These are phyloP conservation scores for Agrotis ipsilon DNA, from an alignment of 2,888 invertebrate species.

Conservation along the genomic window DNA sequence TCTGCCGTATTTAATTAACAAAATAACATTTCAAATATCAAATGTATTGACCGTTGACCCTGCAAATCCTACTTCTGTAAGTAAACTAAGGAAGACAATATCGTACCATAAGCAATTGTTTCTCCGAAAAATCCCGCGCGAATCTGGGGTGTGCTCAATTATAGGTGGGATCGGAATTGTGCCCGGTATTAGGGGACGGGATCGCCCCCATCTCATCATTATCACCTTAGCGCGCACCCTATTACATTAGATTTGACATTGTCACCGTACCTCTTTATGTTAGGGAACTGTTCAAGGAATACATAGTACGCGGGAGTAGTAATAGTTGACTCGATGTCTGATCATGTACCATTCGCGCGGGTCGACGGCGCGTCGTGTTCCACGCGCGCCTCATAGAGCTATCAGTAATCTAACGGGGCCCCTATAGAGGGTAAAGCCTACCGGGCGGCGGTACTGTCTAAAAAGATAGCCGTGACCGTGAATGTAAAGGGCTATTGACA, in stretches of 20 bases:
- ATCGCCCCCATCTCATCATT: conserved; percentile 45
- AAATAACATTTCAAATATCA: neutral
- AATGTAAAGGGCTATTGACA: no score
- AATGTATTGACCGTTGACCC: conserved; percentile 1
- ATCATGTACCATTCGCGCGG: no score
- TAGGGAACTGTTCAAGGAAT: conserved; percentile 5
- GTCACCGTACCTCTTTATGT: conserved; percentile 11
- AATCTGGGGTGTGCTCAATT: conserved; percentile 39
- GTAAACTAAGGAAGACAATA: neutral
- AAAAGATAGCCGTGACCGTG: no score
- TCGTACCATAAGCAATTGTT: neutral
- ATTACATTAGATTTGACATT: conserved; percentile 16
- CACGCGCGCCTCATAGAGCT: no score
- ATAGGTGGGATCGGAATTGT: conserved; percentile 41
- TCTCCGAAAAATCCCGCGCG: conserved; percentile 6
- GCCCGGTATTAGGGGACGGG: conserved; percentile 28
- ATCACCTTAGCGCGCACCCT: conserved; percentile 36
- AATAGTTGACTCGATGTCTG: no score
- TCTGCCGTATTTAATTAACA: no score
- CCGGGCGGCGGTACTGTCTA: no score
- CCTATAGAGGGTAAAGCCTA: no score
- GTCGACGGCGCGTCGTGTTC: no score
- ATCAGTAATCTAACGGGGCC: no score
- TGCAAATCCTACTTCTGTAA: neutral
- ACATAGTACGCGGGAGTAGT: neutral